Conservation (phyloP, 2,888 invertebrate species). For the Hypolimnas misippus region DNA sequence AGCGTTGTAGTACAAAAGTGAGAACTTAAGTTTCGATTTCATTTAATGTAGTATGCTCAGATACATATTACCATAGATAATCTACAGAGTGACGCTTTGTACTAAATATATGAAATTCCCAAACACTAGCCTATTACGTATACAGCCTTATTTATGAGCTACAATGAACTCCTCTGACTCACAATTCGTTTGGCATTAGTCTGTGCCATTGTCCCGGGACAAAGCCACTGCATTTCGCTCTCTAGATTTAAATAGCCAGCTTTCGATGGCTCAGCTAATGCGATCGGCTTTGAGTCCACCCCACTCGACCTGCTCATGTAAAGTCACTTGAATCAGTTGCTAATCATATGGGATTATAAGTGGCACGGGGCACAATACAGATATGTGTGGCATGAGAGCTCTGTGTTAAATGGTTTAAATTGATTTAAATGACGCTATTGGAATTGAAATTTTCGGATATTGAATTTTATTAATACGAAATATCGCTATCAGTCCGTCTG, state of each 20-base stretch:
- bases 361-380: not conserved
- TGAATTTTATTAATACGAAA: too few species aligned
- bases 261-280: conserved; percentile 55
- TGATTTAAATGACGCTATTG: not conserved
- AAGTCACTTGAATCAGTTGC: conserved; percentile 10
- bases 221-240: conserved; percentile 64
- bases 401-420: not conserved
- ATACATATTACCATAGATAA: too few species aligned
- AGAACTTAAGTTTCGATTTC: too few species aligned
- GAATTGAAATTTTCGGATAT: not conserved
- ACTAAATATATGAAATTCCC: not conserved
- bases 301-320: conserved; percentile 10
- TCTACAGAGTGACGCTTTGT: too few species aligned
- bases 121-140: conserved; percentile 53
- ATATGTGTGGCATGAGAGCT: not conserved
- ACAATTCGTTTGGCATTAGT: conserved; percentile 78
- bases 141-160: conserved; percentile 78
- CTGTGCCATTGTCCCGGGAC: conserved; percentile 60
- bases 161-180: conserved; percentile 73
- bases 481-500: too few species aligned
- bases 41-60: too few species aligned
- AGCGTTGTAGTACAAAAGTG: too few species aligned
- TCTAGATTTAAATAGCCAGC: conserved; percentile 62
- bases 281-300: conserved; percentile 41
- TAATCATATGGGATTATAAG: conserved; percentile 8